Conservation (phyloP, 2,888 invertebrate genomes). For the Bimastos eiseni region DNA sequence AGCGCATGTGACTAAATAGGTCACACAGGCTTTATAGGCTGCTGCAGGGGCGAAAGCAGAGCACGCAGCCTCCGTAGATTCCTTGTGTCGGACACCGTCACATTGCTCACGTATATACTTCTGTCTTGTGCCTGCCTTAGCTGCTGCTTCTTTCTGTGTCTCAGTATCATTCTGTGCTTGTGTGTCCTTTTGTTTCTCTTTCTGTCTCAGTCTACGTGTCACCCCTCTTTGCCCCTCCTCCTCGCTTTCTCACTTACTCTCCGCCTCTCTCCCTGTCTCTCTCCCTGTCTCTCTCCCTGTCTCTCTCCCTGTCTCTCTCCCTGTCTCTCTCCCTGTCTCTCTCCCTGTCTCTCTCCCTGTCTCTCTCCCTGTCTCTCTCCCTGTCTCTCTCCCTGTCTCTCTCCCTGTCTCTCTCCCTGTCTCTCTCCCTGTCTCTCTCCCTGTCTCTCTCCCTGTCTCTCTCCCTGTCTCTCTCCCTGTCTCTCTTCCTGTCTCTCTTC, state of each 20-base stretch:
- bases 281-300: too few relatives aligned
- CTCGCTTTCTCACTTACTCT: too few relatives aligned
- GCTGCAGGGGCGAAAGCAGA: not conserved
- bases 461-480: too few relatives aligned
- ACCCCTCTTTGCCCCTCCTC: too few relatives aligned
- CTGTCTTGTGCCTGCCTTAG: not conserved
- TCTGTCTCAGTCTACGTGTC: not conserved
- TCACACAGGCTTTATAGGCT: not conserved
- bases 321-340: too few relatives aligned
- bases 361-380: not conserved
- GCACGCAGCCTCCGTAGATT: not conserved
- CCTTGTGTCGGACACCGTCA: not conserved
- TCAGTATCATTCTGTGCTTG: not conserved
- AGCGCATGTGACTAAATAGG: not conserved
- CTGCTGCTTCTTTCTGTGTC: not conserved
- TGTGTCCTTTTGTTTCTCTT: not conserved
- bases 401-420: not conserved
- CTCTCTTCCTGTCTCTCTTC: too few relatives aligned
- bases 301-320: too few relatives aligned
- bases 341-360: too few relatives aligned
- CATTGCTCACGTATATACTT: not conserved
- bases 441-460: too few relatives aligned
- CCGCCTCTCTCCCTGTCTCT: too few relatives aligned
- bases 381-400: not conserved
- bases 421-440: not conserved